Evolutionary conservation across 2,113 vertebrate genomes (phyloP), one percentile per base, ranked within the genome.

Genomic region (Cryptotis parvus): DNA sequence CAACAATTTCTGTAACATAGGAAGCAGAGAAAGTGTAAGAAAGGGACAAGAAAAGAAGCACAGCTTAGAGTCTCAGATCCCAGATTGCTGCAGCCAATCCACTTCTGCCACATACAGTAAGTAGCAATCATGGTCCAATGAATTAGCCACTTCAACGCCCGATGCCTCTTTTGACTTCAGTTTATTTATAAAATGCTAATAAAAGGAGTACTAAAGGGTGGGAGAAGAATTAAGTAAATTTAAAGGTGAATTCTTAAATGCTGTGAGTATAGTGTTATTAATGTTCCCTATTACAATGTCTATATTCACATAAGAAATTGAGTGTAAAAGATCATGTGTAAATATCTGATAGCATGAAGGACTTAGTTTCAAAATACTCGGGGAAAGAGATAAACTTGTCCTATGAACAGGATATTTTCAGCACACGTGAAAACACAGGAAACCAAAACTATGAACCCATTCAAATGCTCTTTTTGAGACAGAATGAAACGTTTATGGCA

Each of bases 111-210:
- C 22, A 22, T 31, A 58, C 24, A 58, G 55, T 58, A 58, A 24
- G 45, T 49, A 49, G 45, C 45, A 27, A 83, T 75, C 49, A 45
- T 45, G 72, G 20, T 4, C 20, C 58, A 70, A 43, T 18, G 81
- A 75, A n/a, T 61, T 58, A 66, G 27, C 0, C 14, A 55, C 29
- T 29, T 68, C 73, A 14, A 4, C 61, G 27, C 22, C 26, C 43
- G 35, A 18, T 22, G 55, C 18, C 22, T 18, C 16, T 24, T 66
- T 35, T 26, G 1, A 27, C 55, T 61, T 63, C 3, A 26, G 12
- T 69, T 94, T 14, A 52, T 74, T 26, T 90, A 52, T 45, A 76
- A 63, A 90, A n/a, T 52, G 35, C 29, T 78, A 69, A 52, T 73
- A 87, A 35, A 15, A 74, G 75, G 33, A 65, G 11, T 16, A 41